Percentiles rank a stretch among this genome's conserved stretches.
Evolutionary conservation across 2,888 invertebrate genomes (phyloP).

Genomic region (Tipula lateralis): DNA sequence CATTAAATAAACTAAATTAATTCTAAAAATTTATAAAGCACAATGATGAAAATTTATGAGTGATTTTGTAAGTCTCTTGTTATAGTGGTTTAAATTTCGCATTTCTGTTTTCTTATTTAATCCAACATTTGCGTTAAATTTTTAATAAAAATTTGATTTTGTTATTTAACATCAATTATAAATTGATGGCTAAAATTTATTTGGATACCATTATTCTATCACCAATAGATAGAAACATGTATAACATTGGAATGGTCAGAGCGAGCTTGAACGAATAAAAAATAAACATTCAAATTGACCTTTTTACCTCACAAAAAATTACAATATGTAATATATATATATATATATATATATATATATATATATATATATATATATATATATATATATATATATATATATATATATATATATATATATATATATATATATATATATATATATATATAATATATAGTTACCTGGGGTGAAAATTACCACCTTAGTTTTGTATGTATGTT

Average conservation of each 20-base stretch:
- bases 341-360: not conserved
- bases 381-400: not conserved
- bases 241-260: not conserved
- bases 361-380: not conserved
- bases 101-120: no score
- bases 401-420: not conserved
- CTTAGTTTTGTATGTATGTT: not conserved
- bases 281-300: not conserved
- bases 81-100: no score
- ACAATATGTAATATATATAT: not conserved
- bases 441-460: not conserved
- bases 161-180: not conserved
- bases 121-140: no score
- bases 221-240: not conserved
- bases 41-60: no score
- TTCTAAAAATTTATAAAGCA: no score
- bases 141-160: not conserved
- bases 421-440: not conserved
- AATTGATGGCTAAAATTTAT: not conserved
- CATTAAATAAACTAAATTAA: no score
- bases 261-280: not conserved
- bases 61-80: no score
- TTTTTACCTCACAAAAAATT: conserved; percentile 3
- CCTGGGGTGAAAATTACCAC: not conserved
- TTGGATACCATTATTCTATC: not conserved